A percentile compares a stretch with the other conserved stretches of the same genome.
phyloP scores from a whole-genome alignment of 2,888 invertebrate species.

The Dicyrtomina minuta region DNA sequence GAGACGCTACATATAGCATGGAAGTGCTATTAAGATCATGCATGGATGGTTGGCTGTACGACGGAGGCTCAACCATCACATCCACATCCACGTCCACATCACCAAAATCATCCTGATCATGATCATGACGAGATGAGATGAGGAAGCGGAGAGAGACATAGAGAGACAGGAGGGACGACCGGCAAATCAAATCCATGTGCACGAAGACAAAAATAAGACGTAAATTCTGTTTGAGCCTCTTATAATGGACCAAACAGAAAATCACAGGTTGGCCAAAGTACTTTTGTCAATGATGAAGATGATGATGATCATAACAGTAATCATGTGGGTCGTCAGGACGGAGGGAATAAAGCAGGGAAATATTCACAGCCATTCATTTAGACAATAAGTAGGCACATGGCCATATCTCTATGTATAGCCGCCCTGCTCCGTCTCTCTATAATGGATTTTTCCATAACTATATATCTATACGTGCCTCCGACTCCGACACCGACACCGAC shows the following conservation, averaged over 20 bases:
- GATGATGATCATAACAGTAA: constrained; percentile 39
- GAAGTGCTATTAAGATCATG: too few species aligned
- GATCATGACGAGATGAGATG: constrained; percentile 7
- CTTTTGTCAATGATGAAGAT: constrained; percentile 41
- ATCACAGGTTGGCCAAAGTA: constrained; percentile 35
- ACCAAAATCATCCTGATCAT: constrained; percentile 8
- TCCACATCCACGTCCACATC: too few species aligned
- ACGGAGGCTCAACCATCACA: too few species aligned
- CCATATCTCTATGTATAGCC: neutral
- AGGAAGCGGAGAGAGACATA: constrained; percentile 5
- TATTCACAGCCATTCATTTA: constrained; percentile 14
- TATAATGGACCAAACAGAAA: constrained; percentile 29
- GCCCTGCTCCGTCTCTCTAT: too few species aligned
- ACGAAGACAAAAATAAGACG: constrained; percentile 18
- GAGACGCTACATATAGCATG: too few species aligned
- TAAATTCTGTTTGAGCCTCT: constrained; percentile 20
- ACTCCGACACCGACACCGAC: neutral
- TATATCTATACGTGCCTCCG: neutral
- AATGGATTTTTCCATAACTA: neutral
- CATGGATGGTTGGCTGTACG: too few species aligned
- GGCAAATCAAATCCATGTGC: neutral
- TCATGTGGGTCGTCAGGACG: constrained; percentile 37
- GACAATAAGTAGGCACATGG: constrained; percentile 15
- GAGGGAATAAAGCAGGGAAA: constrained; percentile 6
- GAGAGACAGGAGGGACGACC: neutral